Conservation (phyloP, 2,797 vertebrate species). For the Anolis apletophallus region DNA sequence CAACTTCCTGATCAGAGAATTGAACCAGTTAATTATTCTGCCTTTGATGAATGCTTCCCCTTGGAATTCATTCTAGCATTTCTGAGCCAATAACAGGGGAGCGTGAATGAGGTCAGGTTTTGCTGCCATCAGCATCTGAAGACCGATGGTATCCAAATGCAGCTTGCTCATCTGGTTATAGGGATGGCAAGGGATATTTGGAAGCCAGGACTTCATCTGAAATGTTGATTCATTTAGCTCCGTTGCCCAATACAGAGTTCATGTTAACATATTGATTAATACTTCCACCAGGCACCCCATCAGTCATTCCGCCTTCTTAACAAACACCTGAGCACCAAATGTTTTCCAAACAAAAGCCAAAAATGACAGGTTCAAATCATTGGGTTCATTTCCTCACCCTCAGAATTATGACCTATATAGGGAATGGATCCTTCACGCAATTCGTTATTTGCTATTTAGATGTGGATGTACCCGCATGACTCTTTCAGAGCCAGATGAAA, state of each 20-base stretch:
- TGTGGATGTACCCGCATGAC: too few species aligned
- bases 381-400: neutral
- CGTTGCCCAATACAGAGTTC: neutral
- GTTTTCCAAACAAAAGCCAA: neutral
- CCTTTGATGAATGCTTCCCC: conserved; percentile 11
- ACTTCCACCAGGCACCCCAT: neutral
- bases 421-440: neutral
- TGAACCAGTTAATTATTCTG: conserved; percentile 39
- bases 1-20: conserved; percentile 26
- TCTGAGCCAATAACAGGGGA: neutral
- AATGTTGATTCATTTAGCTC: neutral
- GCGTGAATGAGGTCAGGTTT: conserved; percentile 30
- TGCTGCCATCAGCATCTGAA: neutral
- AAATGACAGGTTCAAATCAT: neutral
- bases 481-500: neutral
- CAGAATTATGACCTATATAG: too few species aligned
- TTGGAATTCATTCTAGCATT: conserved; percentile 7
- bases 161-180: neutral
- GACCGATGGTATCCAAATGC: neutral
- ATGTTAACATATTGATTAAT: conserved; percentile 3
- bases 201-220: neutral
- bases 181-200: neutral
- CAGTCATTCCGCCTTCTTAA: neutral
- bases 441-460: neutral
- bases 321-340: conserved; percentile 4